phyloP scores from a whole-genome alignment of 2,888 invertebrate species.

The Alcis repandata region DNA sequence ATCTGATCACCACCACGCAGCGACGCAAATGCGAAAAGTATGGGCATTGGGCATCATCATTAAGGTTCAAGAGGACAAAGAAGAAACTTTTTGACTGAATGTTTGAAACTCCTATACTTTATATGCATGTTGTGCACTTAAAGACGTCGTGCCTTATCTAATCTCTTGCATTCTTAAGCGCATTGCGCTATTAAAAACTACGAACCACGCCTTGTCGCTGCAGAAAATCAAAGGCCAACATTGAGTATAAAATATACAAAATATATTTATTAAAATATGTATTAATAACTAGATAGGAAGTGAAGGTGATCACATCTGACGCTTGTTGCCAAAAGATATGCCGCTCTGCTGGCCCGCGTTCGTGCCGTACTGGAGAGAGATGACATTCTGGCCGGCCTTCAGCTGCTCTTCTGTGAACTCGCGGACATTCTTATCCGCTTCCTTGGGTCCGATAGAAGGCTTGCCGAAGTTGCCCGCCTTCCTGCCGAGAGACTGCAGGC shows the following conservation, averaged over 20 bases:
- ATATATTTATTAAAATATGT: conserved; percentile 63
- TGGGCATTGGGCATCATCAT: too few species aligned
- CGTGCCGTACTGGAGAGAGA: conserved; percentile 97
- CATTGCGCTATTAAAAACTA: conserved; percentile 40
- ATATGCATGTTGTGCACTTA: conserved; percentile 41
- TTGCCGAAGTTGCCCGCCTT: conserved; percentile 95
- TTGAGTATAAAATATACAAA: conserved; percentile 64
- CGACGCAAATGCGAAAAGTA: too few species aligned
- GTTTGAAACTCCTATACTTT: conserved; percentile 8
- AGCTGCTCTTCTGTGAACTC: conserved; percentile 97
- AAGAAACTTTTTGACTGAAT: too few species aligned
- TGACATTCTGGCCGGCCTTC: conserved; percentile 96
- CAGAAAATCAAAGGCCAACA: conserved; percentile 51
- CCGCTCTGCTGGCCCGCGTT: conserved; percentile 99
- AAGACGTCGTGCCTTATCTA: conserved; percentile 55
- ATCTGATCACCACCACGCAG: too few species aligned
- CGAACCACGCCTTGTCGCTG: conserved; percentile 55
- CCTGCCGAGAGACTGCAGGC: conserved; percentile 96
- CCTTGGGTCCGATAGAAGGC: conserved; percentile 97
- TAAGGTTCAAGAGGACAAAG: neutral
- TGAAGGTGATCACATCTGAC: conserved; percentile 92
- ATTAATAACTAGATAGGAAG: conserved; percentile 34
- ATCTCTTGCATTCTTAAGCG: conserved; percentile 50
- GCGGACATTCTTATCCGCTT: conserved; percentile 97
- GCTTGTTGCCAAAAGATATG: conserved; percentile 97